Evolutionary conservation across 1,140 invertebrate species (phyloP), one percentile per base, ranked within the genome.

Genomic region (Leptinotarsa defecta): DNA sequence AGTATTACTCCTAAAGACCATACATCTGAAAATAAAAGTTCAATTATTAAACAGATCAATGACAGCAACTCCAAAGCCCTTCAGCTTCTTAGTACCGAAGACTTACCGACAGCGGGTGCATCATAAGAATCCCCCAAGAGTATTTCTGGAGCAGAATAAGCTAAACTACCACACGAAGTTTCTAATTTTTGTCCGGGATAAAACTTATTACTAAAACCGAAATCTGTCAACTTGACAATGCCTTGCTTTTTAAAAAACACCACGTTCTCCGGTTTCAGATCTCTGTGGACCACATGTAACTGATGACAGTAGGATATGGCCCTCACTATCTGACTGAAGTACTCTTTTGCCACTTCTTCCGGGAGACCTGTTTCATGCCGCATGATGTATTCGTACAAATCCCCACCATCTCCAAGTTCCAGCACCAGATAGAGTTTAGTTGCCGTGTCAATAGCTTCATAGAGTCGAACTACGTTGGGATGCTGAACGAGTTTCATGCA

Each of bases 401-500:
- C 98, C 27, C 98, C 96, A 49, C 97, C 98, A 89, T 99, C 97
- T n/a, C 96, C 98, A 76, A 99, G 87, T 89, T 99, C 98, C 81
- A 99, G 88, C 83, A 99, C 98, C 82, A 99, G 89, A 87, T 97
- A 97, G 75, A 98, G 88, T 88, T 98, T 97, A 73, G 95, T 96
- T 83, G 96, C 95, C 20, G 98, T 99, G 87, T 99, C 98, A 83
- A 99, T 99, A 65, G 99, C 96, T 90, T 99, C 97, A 86, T 99
- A 99, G 11, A 99, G 88, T 68, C 98, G 89, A 17, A 99, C 98
- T 24, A 99, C 97, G 88, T 99, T 97, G 49, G 94, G 97, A 89
- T 99, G 98, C 85, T 99, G 98, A 15, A 99, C 98, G 80, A 99
- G 87, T 87, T 99, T 99, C 98, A 99, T 99, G 85, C 98, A 99